These are phyloP conservation scores for Neotragus moschatus DNA, from an alignment of 2,113 vertebrate genomes.

Conservation along the genomic window DNA sequence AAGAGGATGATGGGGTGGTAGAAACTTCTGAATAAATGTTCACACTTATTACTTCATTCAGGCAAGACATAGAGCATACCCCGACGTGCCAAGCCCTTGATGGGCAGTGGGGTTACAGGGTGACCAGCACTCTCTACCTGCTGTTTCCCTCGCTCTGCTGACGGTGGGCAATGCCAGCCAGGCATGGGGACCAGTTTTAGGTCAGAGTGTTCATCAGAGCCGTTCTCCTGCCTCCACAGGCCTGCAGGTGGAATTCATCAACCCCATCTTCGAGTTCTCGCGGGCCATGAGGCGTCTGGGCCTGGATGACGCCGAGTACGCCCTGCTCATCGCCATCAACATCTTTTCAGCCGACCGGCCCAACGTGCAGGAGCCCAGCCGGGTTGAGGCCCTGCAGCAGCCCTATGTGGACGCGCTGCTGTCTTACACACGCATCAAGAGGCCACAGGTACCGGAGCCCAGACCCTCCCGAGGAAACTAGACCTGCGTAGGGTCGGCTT, in stretches of 20 bases:
- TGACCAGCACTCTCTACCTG: neutral
- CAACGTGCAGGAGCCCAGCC: conserved; percentile 78
- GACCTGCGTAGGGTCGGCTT: neutral
- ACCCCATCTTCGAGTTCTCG: conserved; percentile 83
- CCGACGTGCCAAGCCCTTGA: accelerated
- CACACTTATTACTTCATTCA: accelerated
- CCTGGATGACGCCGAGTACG: conserved; percentile 80
- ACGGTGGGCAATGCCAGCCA: neutral
- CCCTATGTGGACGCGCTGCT: conserved; percentile 81
- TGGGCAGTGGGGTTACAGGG: neutral
- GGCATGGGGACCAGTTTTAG: accelerated
- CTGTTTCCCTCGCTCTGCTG: accelerated
- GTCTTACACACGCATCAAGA: conserved; percentile 80
- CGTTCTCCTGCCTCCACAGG: conserved; percentile 38
- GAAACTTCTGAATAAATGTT: neutral
- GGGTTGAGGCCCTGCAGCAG: conserved; percentile 79
- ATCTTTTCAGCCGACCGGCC: conserved; percentile 81
- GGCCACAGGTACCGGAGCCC: conserved; percentile 73
- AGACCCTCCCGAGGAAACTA: neutral
- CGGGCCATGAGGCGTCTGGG: conserved; percentile 80
- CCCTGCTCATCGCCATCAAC: conserved; percentile 82
- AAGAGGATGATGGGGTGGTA: neutral
- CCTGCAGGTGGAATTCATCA: conserved; percentile 83
- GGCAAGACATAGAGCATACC: neutral
- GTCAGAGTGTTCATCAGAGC: neutral